phyloP scores from a whole-genome alignment of 2,888 invertebrate species.

The Lycaena phlaeas region DNA sequence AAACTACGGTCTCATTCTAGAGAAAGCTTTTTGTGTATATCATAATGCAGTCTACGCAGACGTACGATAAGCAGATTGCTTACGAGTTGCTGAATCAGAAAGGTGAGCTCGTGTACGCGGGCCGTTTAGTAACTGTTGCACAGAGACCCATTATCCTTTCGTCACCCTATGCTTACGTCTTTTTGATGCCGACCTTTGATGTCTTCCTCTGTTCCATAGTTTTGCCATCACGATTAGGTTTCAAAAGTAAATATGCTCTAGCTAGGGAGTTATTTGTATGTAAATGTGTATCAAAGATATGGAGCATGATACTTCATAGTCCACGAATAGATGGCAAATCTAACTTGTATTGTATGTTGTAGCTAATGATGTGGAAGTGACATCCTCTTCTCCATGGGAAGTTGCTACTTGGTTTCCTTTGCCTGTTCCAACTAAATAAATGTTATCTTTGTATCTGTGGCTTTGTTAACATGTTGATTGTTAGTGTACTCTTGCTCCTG shows the following conservation, averaged over 20 bases:
- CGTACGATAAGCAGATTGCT: conserved; percentile 47
- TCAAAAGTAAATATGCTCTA: neutral
- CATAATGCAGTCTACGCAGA: conserved; percentile 52
- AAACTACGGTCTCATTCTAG: conserved; percentile 50
- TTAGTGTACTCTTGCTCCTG: conserved; percentile 5
- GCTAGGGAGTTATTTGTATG: neutral
- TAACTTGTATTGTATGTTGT: neutral
- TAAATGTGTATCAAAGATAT: neutral
- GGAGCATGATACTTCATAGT: neutral
- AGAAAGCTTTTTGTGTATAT: conserved; percentile 59
- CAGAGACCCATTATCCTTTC: conserved; percentile 18
- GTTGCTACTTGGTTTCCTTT: neutral
- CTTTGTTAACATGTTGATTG: conserved; percentile 3
- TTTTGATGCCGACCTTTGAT: conserved; percentile 16
- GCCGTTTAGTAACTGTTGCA: conserved; percentile 20
- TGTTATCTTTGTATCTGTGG: conserved; percentile 1
- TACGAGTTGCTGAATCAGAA: conserved; percentile 58
- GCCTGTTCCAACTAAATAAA: neutral
- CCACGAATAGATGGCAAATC: neutral
- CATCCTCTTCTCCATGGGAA: neutral
- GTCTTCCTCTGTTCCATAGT: conserved; percentile 19
- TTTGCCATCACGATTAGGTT: conserved; percentile 17
- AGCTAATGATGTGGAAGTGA: neutral
- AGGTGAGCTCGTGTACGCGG: conserved; percentile 52
- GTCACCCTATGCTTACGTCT: conserved; percentile 22